A percentile compares a stretch with the other conserved stretches of the same genome.
Conservation (phyloP, 2,888 invertebrate genomes). For the Spodoptera littoralis region DNA sequence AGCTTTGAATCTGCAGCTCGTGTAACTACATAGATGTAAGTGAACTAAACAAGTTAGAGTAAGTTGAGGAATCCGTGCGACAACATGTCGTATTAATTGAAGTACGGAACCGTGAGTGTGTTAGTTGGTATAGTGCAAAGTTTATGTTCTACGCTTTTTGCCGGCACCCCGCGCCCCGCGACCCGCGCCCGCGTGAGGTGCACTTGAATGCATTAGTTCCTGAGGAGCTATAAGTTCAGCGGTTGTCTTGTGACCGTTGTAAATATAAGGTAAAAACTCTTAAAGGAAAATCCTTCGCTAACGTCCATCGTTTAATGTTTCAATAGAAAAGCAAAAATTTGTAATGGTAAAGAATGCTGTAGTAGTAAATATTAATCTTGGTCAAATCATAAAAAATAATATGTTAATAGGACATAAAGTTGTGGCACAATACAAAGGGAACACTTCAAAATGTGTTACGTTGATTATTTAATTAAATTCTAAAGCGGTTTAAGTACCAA, state of each 20-base stretch:
- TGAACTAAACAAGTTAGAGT: slow-evolving; percentile 22
- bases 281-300: too few relatives aligned
- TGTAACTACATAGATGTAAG: slow-evolving; percentile 9
- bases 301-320: too few relatives aligned
- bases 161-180: slow-evolving; percentile 1
- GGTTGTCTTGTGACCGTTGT: not conserved
- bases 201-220: slow-evolving; percentile 60
- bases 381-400: too few relatives aligned
- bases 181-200: slow-evolving; percentile 29
- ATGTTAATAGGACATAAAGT: too few relatives aligned
- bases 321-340: too few relatives aligned
- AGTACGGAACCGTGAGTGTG: slow-evolving; percentile 45
- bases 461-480: too few relatives aligned
- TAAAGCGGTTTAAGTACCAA: too few relatives aligned
- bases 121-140: slow-evolving; percentile 46
- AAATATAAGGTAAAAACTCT: not conserved
- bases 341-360: too few relatives aligned
- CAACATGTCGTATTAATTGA: slow-evolving; percentile 30
- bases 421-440: too few relatives aligned
- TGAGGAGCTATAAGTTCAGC: slow-evolving; percentile 24
- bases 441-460: too few relatives aligned
- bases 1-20: slow-evolving; percentile 3
- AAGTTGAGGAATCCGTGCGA: slow-evolving; percentile 34
- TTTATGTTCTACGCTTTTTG: slow-evolving; percentile 54
- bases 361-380: too few relatives aligned